Base-by-base conservation (phyloP, 2,888 invertebrate genomes). In the Acanthosoma haemorrhoidale region DNA sequence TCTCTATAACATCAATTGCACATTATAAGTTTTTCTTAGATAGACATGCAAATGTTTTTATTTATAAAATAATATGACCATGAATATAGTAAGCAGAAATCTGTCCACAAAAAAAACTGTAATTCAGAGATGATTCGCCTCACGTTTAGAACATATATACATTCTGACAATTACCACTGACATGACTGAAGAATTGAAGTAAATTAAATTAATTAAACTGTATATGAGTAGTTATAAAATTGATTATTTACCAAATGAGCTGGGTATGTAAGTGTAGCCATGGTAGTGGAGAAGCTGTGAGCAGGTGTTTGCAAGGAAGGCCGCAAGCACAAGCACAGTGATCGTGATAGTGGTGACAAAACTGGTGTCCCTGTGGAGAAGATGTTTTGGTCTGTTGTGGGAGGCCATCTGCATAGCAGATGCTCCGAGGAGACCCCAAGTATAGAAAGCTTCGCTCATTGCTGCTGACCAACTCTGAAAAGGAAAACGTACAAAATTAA, bases 381-480 rank as follows among this genome's bases (percentile, higher is more conserved):
- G 83, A 78, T 88, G 87, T 75, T 88, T 88, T 73, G 86, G 83
- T 76, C 86, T 86, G 77, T 89, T 89, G 79, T 90, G 90, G 71
- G 90, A 88, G 15, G 88, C 87, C 71, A 90, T 84, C 79, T 92
- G 91, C 88, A 91, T 91, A 69, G 89, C 83, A 70, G 90, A 88
- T 0, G 90, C 88, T 9, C 91, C 91, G 25, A 94, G 82, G 8
- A 94, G 80, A 1, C 92, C 92, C 95, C 95, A 93, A 0, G 92
- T 92, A 66, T 94, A 83, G 78, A 94, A 94, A 0, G 88, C 88
- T 80, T 95, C 94, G 78, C 93, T 89, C 16, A 91, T 89, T 0
- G 94, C 95, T 0, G 94, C 91, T 29, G 90, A 84, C 94, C 95
- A 95, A 75, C 92, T 88, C 87, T 91, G 81, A 13, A 84, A 83